Evolutionary conservation across 2,797 vertebrate genomes (phyloP).

Genomic region (Hapalemur alaotrensis): DNA sequence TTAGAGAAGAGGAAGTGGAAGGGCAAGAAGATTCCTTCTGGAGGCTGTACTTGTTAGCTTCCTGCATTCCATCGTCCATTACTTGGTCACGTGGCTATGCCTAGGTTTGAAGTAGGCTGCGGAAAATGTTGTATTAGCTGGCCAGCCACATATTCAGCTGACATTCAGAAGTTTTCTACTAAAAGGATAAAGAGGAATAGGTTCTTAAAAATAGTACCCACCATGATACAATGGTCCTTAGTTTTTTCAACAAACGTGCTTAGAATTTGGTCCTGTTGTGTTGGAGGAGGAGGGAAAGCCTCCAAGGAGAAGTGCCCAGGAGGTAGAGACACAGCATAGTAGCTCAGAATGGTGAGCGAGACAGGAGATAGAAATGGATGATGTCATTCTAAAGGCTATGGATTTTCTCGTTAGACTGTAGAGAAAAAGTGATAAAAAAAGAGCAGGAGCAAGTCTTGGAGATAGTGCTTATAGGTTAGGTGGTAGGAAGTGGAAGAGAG

Average conservation of each 20-base stretch:
- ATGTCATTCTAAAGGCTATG: neutral
- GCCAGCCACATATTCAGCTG: neutral
- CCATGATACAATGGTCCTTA: neutral
- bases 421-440: too few relatives aligned
- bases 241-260: neutral
- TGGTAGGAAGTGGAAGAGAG: neutral
- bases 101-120: neutral
- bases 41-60: neutral
- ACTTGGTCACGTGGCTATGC: neutral
- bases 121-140: neutral
- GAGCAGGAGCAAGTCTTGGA: too few relatives aligned
- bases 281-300: neutral
- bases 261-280: neutral
- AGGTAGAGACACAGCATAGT: neutral
- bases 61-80: fast-evolving
- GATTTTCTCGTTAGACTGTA: too few relatives aligned
- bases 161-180: neutral
- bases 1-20: neutral
- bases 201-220: neutral
- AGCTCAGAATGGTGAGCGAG: neutral
- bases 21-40: neutral
- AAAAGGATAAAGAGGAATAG: neutral
- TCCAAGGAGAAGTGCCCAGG: neutral
- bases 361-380: too few relatives aligned
- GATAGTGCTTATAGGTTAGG: too few relatives aligned